Percentiles rank a stretch among this genome's conserved stretches.
phyloP scores from a whole-genome alignment of 2,888 invertebrate species.

The Pseudeuparius sepicola region DNA sequence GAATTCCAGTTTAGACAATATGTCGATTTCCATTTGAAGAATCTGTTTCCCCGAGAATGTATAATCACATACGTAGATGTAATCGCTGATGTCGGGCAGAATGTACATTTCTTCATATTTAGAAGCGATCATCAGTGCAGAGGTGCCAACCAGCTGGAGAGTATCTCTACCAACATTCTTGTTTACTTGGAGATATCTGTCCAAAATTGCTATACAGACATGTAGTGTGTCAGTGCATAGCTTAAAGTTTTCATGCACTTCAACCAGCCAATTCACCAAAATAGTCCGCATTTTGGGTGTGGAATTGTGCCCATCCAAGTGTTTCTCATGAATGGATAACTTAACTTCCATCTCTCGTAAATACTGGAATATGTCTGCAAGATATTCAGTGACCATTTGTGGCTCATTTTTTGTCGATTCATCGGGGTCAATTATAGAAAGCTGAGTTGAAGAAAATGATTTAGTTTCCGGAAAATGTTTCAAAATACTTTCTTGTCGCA shows the following conservation, averaged over 20 bases:
- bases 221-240: conserved; percentile 83
- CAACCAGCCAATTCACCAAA: conserved; percentile 88
- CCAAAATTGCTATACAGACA: conserved; percentile 77
- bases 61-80: conserved; percentile 84
- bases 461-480: too few relatives aligned
- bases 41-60: conserved; percentile 73
- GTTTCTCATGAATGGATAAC: conserved; percentile 53
- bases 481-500: too few relatives aligned
- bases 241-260: conserved; percentile 80
- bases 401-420: conserved; percentile 59
- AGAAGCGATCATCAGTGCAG: conserved; percentile 81
- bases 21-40: conserved; percentile 70
- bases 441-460: too few relatives aligned
- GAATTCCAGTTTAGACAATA: conserved; percentile 67
- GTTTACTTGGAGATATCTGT: conserved; percentile 71
- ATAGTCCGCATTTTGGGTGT: conserved; percentile 81
- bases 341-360: conserved; percentile 63
- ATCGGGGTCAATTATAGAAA: conserved; percentile 27
- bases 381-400: conserved; percentile 72
- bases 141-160: conserved; percentile 81
- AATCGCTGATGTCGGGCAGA: conserved; percentile 79
- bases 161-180: conserved; percentile 30
- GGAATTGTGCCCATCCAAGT: conserved; percentile 59
- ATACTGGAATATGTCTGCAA: conserved; percentile 82
- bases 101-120: conserved; percentile 94